These are phyloP conservation scores for Helicoverpa assulta DNA, from an alignment of 2,888 invertebrate species.

Conservation along the genomic window DNA sequence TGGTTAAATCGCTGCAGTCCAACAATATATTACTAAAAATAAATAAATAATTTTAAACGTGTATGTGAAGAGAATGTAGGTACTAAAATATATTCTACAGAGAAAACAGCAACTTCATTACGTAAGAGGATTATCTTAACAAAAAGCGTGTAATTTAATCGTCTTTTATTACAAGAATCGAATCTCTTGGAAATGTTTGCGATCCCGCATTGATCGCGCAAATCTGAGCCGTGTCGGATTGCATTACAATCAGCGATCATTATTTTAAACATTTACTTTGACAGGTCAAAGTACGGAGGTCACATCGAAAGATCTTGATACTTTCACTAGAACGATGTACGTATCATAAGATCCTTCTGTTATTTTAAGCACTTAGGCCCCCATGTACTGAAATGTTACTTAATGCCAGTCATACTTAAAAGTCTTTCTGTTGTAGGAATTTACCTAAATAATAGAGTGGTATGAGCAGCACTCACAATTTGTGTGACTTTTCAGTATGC, in stretches of 20 bases:
- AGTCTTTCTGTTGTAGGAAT: too few species aligned
- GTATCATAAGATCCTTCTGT: too few species aligned
- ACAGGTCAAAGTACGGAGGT: constrained; percentile 68
- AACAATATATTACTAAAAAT: too few species aligned
- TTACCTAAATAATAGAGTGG: too few species aligned
- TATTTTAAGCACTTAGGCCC: too few species aligned
- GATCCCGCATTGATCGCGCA: constrained; percentile 54
- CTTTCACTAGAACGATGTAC: constrained; percentile 45
- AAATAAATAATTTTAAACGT: too few species aligned
- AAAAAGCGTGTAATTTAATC: constrained; percentile 43
- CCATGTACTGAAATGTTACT: too few species aligned
- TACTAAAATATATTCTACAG: constrained; percentile 12
- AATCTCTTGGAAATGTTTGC: constrained; percentile 66
- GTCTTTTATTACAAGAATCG: constrained; percentile 13
- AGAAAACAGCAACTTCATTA: constrained; percentile 26
- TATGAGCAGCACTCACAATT: too few species aligned
- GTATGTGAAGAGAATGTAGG: neutral
- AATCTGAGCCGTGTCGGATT: constrained; percentile 75
- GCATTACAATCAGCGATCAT: constrained; percentile 77
- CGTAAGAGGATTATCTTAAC: constrained; percentile 35
- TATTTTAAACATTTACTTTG: constrained; percentile 73
- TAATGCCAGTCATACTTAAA: too few species aligned
- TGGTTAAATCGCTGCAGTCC: too few species aligned
- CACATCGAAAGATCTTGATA: constrained; percentile 48
- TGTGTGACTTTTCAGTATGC: too few species aligned